phyloP scores from a whole-genome alignment of 92 coral and sea anemone genomes.

The Zoanthus sansibaricus region DNA sequence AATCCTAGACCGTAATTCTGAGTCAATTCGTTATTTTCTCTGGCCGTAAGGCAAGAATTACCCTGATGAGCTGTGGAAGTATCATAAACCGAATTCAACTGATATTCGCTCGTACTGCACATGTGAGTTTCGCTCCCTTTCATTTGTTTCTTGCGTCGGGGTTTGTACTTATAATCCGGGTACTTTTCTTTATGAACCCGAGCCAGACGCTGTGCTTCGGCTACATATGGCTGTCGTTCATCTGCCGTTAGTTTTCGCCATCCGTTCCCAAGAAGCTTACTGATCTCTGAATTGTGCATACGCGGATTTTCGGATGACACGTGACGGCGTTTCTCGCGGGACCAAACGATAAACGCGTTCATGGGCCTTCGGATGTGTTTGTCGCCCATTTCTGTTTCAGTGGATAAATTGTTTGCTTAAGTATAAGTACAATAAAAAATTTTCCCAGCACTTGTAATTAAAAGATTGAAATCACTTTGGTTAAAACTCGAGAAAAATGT shows the following conservation, averaged over 20 bases:
- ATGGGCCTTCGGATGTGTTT: constrained; percentile 36
- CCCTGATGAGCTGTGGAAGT: background rate
- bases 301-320: constrained; percentile 40
- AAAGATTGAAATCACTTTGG: background rate
- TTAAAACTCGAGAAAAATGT: too few relatives aligned
- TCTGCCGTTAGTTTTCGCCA: constrained; percentile 35
- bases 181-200: constrained; percentile 36
- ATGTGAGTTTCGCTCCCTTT: constrained; percentile 3
- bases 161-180: constrained; percentile 41
- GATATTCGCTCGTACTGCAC: background rate
- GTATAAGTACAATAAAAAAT: background rate
- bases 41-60: background rate
- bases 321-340: constrained; percentile 47
- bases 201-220: constrained; percentile 46
- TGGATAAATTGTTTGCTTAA: background rate
- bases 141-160: constrained; percentile 27
- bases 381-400: constrained; percentile 7
- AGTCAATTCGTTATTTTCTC: background rate
- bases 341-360: constrained; percentile 49
- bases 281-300: constrained; percentile 51
- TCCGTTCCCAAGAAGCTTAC: constrained; percentile 44
- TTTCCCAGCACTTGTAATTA: background rate
- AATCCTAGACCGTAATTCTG: background rate
- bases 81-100: background rate
- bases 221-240: constrained; percentile 35